Evolutionary conservation across 2,888 invertebrate genomes (phyloP).

Genomic region (Caprella mutica): DNA sequence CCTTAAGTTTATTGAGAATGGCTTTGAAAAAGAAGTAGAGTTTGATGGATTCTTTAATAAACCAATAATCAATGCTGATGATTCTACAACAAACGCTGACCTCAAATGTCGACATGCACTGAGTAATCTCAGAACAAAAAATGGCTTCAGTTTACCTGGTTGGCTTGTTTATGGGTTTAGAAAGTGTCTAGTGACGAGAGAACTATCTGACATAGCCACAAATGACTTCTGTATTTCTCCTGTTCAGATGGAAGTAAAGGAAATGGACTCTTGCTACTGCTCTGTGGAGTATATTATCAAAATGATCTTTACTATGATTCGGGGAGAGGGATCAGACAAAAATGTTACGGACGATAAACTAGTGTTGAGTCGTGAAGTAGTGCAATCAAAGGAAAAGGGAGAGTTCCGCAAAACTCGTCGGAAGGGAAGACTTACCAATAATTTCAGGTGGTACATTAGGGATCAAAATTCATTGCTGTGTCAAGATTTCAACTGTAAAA

Average conservation of each 20-base stretch:
- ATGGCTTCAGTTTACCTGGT: slow-evolving; percentile 11
- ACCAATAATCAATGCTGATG: too few relatives aligned
- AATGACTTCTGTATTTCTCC: slow-evolving; percentile 23
- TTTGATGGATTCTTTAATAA: too few relatives aligned
- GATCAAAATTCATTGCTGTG: too few relatives aligned
- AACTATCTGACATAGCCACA: slow-evolving; percentile 22
- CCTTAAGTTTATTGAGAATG: too few relatives aligned
- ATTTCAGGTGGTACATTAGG: too few relatives aligned
- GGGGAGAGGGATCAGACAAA: not conserved
- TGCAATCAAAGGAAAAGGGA: too few relatives aligned
- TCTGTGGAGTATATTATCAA: not conserved
- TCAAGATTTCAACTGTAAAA: too few relatives aligned
- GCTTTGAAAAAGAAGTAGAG: too few relatives aligned
- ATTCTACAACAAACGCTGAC: too few relatives aligned
- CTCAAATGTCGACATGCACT: not conserved
- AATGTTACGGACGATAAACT: not conserved
- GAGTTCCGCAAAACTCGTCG: too few relatives aligned
- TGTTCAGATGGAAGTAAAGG: slow-evolving; percentile 15
- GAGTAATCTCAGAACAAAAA: not conserved
- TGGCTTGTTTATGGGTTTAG: slow-evolving; percentile 23
- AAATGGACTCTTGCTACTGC: not conserved
- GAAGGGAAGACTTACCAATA: too few relatives aligned
- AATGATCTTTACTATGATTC: not conserved
- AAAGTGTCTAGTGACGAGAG: slow-evolving; percentile 10
- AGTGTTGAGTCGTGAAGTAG: too few relatives aligned